These are phyloP conservation scores for Danio aesculapii DNA, from an alignment of 2,797 vertebrate genomes.

Conservation along the genomic window DNA sequence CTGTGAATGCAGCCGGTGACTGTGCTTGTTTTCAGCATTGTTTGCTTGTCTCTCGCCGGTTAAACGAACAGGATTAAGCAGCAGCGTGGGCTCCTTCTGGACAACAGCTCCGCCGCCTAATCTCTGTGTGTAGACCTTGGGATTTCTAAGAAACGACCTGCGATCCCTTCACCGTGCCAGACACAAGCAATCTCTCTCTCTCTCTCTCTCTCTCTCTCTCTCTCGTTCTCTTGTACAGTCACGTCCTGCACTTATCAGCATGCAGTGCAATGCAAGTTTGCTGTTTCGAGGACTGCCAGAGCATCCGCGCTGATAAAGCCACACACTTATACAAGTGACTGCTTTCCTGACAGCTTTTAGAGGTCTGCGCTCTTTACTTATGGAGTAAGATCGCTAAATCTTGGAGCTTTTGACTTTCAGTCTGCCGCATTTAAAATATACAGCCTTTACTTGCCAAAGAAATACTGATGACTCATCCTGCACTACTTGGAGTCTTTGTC, in stretches of 20 bases:
- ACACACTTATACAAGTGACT: background rate
- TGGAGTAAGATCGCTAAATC: conserved; percentile 47
- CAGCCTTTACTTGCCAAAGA: background rate
- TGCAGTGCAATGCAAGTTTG: conserved; percentile 13
- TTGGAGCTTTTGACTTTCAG: background rate
- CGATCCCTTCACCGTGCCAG: background rate
- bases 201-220: too few relatives aligned
- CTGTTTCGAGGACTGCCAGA: conserved; percentile 22
- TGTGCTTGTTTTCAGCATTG: conserved; percentile 38
- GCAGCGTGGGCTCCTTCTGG: conserved; percentile 36
- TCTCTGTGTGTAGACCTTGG: conserved; percentile 27
- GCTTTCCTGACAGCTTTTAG: background rate
- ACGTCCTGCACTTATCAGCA: conserved; percentile 31
- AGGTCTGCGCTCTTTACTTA: conserved; percentile 59
- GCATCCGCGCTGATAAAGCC: background rate
- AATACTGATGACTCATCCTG: conserved; percentile 4
- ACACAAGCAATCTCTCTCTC: background rate
- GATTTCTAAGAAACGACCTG: conserved; percentile 37
- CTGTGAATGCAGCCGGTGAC: conserved; percentile 34
- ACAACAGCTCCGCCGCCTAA: conserved; percentile 18
- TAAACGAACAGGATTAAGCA: conserved; percentile 44
- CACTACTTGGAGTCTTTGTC: background rate
- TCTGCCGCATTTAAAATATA: background rate
- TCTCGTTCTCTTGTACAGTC: background rate
- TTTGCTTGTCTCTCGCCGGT: conserved; percentile 41